Evolutionary conservation across 2,797 vertebrate genomes (phyloP), one percentile per base, ranked within the genome.

Genomic region (Sebastes wilsoni): DNA sequence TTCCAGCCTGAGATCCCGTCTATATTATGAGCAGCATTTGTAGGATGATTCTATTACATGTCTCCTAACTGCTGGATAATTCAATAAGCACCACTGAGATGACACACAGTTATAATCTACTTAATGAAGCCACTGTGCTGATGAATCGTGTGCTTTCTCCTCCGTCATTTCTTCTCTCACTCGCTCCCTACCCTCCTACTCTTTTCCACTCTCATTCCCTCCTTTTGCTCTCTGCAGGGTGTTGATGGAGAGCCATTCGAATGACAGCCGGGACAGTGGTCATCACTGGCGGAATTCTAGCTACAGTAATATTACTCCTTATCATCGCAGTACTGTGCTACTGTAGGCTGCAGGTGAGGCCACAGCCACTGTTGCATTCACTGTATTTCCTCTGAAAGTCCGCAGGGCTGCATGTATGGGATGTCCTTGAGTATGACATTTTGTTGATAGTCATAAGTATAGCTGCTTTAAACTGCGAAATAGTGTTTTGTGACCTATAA

Each of bases 241-340:
- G 96, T 96, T 96, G 92, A 96, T 99, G 98, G 98, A 98, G 98
- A 98, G 95, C 94, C 94, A 97, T 97, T 97, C 98, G 99, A 97
- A 99, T 99, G 98, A 99, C 99, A 98, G 99, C 99, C 96, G 99
- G 98, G 94, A 99, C 99, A 27, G 99, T 99, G 97, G 99, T 99
- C 94, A 99, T 99, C 97, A 99, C 99, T 92, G 98, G 98, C 92
- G 98, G 99, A 97, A 99, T 99, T 94, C 97, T 99, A 96, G 99
- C 99, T 62, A 98, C 99, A 76, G 96, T 99, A 74, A 99, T 99
- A 91, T 96, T 99, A 82, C 97, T 99, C 52, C 99, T 98, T 90
- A 99, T 99, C 94, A 99, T 99, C 8, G 98, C 98, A 0, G 97
- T 99, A 85, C 96, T 99, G 89, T 99, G 98, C 95, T 99, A 99